Percentiles rank a stretch among this genome's conserved stretches.
These are phyloP conservation scores for Pseudopleuronectes americanus DNA, from an alignment of 2,797 vertebrate genomes.

Conservation along the genomic window DNA sequence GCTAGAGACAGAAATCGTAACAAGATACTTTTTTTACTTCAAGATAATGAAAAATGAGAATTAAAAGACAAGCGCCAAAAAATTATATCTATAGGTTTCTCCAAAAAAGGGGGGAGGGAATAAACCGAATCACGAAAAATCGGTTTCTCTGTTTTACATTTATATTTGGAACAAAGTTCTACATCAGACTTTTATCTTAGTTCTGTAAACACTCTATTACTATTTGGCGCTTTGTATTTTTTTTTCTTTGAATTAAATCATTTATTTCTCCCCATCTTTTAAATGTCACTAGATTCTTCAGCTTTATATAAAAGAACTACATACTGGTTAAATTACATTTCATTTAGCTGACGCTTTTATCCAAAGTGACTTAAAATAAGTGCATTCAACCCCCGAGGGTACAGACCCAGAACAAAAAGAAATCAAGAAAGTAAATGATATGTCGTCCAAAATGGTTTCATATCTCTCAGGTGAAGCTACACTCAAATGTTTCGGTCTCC, in stretches of 20 bases:
- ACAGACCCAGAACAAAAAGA: too few relatives aligned
- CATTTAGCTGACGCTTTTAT: too few relatives aligned
- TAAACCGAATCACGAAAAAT: too few relatives aligned
- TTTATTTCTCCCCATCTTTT: not conserved
- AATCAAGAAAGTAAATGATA: too few relatives aligned
- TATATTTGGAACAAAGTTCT: not conserved
- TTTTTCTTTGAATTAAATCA: not conserved
- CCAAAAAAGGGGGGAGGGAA: not conserved
- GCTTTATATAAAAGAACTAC: not conserved
- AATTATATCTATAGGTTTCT: not conserved
- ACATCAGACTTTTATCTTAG: not conserved
- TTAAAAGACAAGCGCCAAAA: not conserved
- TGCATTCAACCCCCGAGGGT: too few relatives aligned
- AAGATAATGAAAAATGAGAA: not conserved
- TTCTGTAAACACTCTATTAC: not conserved
- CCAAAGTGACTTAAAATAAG: too few relatives aligned
- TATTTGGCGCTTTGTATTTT: not conserved
- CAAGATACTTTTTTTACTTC: not conserved
- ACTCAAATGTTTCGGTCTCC: too few relatives aligned
- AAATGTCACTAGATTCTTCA: conserved; percentile 10
- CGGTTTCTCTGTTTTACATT: not conserved
- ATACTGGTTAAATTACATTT: not conserved
- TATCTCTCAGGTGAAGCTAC: too few relatives aligned
- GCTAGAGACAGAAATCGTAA: conserved; percentile 1
- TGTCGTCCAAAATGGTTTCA: too few relatives aligned